These are phyloP conservation scores for Eurois occulta DNA, from an alignment of 2,888 invertebrate genomes.

Conservation along the genomic window DNA sequence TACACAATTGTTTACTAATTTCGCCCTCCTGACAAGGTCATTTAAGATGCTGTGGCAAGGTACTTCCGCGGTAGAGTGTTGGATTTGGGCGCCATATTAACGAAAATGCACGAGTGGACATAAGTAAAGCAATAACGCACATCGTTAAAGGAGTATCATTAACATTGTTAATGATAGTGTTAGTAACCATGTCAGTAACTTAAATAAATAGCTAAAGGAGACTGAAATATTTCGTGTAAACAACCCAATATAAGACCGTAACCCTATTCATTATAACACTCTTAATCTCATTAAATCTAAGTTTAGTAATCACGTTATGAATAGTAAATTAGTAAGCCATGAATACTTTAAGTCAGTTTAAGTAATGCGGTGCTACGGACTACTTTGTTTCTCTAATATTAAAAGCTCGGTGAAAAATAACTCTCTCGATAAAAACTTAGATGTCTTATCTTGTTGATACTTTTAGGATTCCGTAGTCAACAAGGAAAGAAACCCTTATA, in stretches of 20 bases:
- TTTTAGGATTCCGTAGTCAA: no score
- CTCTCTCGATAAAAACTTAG: not conserved
- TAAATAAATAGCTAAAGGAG: not conserved
- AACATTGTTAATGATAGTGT: no score
- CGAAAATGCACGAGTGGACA: not conserved
- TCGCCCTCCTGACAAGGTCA: not conserved
- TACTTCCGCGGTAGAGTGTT: not conserved
- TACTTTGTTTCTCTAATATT: conserved; percentile 18
- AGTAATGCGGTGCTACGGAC: conserved; percentile 9
- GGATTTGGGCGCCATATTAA: not conserved
- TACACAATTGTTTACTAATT: not conserved
- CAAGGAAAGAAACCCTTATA: no score
- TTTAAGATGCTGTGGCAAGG: not conserved
- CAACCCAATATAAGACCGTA: not conserved
- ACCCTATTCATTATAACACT: not conserved
- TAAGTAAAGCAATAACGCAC: not conserved
- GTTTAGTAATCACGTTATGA: conserved; percentile 25
- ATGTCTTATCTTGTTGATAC: not conserved
- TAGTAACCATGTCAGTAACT: not conserved
- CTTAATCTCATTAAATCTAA: conserved; percentile 8
- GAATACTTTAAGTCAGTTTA: conserved; percentile 16
- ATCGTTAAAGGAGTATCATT: not conserved
- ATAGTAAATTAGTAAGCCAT: conserved; percentile 25
- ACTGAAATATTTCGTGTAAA: not conserved
- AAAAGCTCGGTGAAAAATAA: conserved; percentile 7